Evolutionary conservation across 1,140 invertebrate genomes (phyloP).

Genomic region (Scaptomyza hsui): DNA sequence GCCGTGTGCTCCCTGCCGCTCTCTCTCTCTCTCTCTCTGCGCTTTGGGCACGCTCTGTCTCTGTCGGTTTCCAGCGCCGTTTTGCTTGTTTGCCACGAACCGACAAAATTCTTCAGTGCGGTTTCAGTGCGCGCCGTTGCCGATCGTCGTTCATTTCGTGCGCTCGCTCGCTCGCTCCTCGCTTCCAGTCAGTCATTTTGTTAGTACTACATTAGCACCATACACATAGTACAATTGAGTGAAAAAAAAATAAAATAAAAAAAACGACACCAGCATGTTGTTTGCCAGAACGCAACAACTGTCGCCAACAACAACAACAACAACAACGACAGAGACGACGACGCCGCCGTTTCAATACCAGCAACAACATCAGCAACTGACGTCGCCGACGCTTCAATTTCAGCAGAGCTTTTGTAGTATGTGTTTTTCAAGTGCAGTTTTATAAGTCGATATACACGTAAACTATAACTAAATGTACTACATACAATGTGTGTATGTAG

Average conservation of each 20-base stretch:
- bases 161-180: conserved; percentile 63
- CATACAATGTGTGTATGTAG: too few relatives aligned
- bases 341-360: conserved; percentile 13
- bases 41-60: conserved; percentile 9
- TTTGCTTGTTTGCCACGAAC: conserved; percentile 25
- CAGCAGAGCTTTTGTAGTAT: conserved; percentile 64
- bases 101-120: conserved; percentile 73
- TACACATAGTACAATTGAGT: conserved; percentile 36
- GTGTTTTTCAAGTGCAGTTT: conserved; percentile 46
- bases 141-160: conserved; percentile 67
- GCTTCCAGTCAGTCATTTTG: conserved; percentile 49
- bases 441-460: conserved; percentile 25
- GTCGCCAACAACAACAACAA: conserved; percentile 25
- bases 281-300: conserved; percentile 65
- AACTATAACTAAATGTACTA: background rate
- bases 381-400: conserved; percentile 37
- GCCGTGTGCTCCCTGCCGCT: background rate
- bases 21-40: conserved; percentile 17
- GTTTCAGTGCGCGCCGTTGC: conserved; percentile 59
- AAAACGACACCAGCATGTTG: conserved; percentile 68
- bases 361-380: conserved; percentile 32
- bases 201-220: conserved; percentile 17
- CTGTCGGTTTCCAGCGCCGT: conserved; percentile 30
- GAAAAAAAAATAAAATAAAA: conserved; percentile 19
- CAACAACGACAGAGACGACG: conserved; percentile 35